Evolutionary conservation across 1,140 invertebrate genomes (phyloP), one percentile per base, ranked within the genome.

Genomic region (Palaemon carinicauda): DNA sequence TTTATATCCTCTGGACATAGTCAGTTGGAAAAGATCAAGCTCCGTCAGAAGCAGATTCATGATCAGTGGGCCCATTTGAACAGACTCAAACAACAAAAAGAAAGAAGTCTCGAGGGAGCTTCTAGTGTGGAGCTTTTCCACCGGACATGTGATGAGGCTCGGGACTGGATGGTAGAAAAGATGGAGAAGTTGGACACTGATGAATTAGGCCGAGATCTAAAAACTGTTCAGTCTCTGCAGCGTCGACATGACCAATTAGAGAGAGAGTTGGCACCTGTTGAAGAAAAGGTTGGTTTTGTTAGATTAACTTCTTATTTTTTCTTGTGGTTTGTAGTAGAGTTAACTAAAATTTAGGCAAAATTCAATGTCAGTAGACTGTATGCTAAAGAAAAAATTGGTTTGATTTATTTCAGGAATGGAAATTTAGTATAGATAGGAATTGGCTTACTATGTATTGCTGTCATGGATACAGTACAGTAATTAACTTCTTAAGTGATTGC

Each of bases 161-260:
- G 95, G 89, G 96, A 97, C 90, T 98, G 97, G 97, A 98, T 98
- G 96, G 92, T 94, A 24, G 97, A 98, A 91, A 98, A 98, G 92
- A 96, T 97, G 92, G 94, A 89, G 19, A 91, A 92, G 86, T 90
- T 93, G 65, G 96, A 97, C 84, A 95, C 94, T 0, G 94, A 95
- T 19, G 94, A 95, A 71, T 92, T 96, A 1, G 96, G 95, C 0
- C 94, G 95, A 3, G 97, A 98, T 92, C 92, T 98, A 41, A 96
- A 97, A 91, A 98, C 97, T 0, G 96, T 98, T 0, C 96, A 97
- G 90, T 96, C 97, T 7, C 91, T 98, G 65, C 97, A 98, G 91
- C 93, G 97, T 17, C 92, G 96, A 33, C 97, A 98, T 92, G 95
- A 97, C 89, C 96, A 98, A 91, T 92, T 98, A 15, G 97, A 98